Conservation (phyloP, 2,797 vertebrate genomes). For the Pipistrellus kuhlii region DNA sequence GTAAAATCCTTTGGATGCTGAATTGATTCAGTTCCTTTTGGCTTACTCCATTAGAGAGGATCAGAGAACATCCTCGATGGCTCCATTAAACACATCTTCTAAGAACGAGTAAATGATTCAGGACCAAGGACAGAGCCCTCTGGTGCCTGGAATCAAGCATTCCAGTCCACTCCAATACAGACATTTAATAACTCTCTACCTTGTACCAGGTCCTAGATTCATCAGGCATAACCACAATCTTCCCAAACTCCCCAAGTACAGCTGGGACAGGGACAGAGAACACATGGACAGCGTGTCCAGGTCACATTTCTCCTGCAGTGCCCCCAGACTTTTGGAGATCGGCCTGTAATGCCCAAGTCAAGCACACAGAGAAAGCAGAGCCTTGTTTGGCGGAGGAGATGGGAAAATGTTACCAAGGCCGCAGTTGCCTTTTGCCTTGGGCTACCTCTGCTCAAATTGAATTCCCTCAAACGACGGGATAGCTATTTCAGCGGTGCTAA, state of each 20-base stretch:
- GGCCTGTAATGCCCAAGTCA: not conserved
- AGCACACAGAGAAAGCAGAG: not conserved
- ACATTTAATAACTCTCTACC: not conserved
- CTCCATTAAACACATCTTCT: not conserved
- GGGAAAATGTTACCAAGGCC: conserved; percentile 47
- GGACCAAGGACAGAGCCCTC: conserved; percentile 42
- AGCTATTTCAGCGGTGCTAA: conserved; percentile 58
- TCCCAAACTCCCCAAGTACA: not conserved
- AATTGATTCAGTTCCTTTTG: not conserved
- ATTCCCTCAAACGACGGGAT: conserved; percentile 60
- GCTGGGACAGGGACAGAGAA: not conserved
- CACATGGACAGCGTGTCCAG: too few relatives aligned
- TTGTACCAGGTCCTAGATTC: not conserved
- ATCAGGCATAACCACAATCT: not conserved
- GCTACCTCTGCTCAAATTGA: conserved; percentile 73
- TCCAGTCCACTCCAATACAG: not conserved
- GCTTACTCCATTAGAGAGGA: not conserved
- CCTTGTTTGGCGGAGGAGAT: conserved; percentile 48
- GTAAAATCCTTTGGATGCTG: not conserved
- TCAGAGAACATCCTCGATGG: not conserved
- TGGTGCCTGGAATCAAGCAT: not conserved
- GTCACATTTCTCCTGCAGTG: not conserved
- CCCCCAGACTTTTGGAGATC: not conserved
- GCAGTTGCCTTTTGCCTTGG: conserved; percentile 61
- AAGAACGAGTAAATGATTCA: not conserved